Evolutionary conservation across 2,888 invertebrate species (phyloP).

Genomic region (Panorpa germanica): DNA sequence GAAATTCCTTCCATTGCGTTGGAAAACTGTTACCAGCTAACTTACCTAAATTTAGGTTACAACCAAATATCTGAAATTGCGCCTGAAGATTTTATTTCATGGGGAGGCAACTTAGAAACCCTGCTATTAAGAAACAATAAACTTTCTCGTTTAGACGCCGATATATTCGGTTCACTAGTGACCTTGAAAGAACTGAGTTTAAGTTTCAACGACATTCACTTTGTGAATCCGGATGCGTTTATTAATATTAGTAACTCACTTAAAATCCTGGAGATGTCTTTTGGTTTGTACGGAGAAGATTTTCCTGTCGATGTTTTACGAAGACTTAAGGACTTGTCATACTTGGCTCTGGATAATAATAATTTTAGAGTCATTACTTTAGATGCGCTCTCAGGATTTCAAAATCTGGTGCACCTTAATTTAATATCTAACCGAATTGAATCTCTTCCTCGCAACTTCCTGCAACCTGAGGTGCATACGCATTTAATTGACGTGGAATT

Average conservation of each 20-base stretch:
- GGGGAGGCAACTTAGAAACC: constrained; percentile 64
- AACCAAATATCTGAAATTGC: constrained; percentile 64
- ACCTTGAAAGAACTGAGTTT: constrained; percentile 74
- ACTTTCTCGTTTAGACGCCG: constrained; percentile 49
- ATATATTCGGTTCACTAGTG: constrained; percentile 51
- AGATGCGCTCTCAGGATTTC: constrained; percentile 48
- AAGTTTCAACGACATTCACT: constrained; percentile 76
- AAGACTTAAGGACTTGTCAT: constrained; percentile 53
- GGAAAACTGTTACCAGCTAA: constrained; percentile 49
- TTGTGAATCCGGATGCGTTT: constrained; percentile 65
- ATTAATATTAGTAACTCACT: constrained; percentile 54
- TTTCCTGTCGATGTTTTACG: constrained; percentile 59
- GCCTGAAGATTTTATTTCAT: constrained; percentile 55
- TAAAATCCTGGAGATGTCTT: constrained; percentile 70
- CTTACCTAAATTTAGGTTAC: constrained; percentile 79
- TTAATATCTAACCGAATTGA: constrained; percentile 70
- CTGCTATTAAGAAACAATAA: constrained; percentile 69
- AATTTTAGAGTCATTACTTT: constrained; percentile 55
- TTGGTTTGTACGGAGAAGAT: constrained; percentile 62
- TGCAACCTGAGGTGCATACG: constrained; percentile 47
- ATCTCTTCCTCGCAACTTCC: constrained; percentile 44
- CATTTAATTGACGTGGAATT: constrained; percentile 61
- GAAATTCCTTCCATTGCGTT: constrained; percentile 50
- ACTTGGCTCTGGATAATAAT: constrained; percentile 77
- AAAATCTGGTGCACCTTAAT: constrained; percentile 60